phyloP scores from a whole-genome alignment of 2,888 invertebrate genomes.

The Pseudococcus viburni region DNA sequence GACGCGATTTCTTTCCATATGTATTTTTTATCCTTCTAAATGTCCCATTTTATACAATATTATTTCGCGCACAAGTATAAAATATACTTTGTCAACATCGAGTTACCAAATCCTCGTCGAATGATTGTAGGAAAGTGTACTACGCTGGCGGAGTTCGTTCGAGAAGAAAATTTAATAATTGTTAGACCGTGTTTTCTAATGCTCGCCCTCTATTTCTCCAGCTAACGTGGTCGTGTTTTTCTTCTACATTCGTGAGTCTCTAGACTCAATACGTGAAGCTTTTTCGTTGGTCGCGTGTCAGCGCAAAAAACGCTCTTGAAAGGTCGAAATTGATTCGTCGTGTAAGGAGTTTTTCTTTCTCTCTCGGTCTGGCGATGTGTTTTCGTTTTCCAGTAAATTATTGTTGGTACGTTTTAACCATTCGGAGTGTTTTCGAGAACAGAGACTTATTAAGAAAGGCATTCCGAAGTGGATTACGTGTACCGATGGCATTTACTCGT shows the following conservation, averaged over 20 bases:
- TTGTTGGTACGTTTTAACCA: background rate
- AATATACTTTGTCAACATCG: background rate
- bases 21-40: background rate
- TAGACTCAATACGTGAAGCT: background rate
- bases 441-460: background rate
- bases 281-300: background rate
- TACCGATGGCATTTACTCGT: background rate
- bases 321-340: conserved; percentile 39
- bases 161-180: conserved; percentile 29
- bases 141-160: background rate
- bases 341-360: background rate
- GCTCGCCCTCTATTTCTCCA: background rate
- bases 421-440: background rate
- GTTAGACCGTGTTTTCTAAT: conserved; percentile 1
- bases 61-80: background rate
- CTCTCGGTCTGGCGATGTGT: background rate
- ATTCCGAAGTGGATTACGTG: background rate
- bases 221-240: background rate
- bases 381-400: background rate
- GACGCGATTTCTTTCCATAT: background rate
- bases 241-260: background rate
- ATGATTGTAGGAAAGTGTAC: background rate
- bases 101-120: background rate
- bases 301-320: conserved; percentile 2
- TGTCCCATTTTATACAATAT: background rate